A percentile compares a stretch with the other conserved stretches of the same genome.
phyloP scores from a whole-genome alignment of 1,140 invertebrate genomes.

The Bombus vancouverensis region DNA sequence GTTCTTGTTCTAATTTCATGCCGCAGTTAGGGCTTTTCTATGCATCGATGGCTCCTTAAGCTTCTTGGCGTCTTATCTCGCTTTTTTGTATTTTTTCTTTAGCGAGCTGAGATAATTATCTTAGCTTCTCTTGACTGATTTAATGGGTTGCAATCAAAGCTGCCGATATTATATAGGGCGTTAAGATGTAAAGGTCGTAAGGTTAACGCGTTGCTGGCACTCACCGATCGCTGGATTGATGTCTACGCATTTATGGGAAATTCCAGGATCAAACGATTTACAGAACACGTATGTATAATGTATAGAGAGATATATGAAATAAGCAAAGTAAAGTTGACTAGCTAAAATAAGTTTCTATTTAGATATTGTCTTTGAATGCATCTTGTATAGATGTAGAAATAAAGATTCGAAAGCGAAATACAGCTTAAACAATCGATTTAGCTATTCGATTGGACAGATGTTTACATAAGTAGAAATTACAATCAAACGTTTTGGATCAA shows the following conservation, averaged over 20 bases:
- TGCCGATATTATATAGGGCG: background rate
- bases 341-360: background rate
- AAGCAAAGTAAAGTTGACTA: background rate
- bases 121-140: background rate
- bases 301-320: background rate
- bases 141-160: background rate
- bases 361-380: too few species aligned
- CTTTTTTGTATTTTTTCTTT: background rate
- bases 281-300: background rate
- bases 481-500: too few species aligned
- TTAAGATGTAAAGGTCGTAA: constrained; percentile 1
- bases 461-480: too few species aligned
- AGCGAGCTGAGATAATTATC: background rate
- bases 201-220: background rate
- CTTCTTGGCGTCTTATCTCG: background rate
- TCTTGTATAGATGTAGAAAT: too few species aligned
- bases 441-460: too few species aligned
- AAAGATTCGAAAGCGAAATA: too few species aligned
- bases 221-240: background rate
- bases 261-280: background rate
- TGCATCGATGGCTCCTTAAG: background rate
- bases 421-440: too few species aligned
- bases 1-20: constrained; percentile 12
- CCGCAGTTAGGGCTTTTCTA: background rate
- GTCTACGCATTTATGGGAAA: background rate